Percentiles rank a stretch among this genome's conserved stretches.
phyloP scores from a whole-genome alignment of 2,113 vertebrate genomes.

The Aythya baeri region DNA sequence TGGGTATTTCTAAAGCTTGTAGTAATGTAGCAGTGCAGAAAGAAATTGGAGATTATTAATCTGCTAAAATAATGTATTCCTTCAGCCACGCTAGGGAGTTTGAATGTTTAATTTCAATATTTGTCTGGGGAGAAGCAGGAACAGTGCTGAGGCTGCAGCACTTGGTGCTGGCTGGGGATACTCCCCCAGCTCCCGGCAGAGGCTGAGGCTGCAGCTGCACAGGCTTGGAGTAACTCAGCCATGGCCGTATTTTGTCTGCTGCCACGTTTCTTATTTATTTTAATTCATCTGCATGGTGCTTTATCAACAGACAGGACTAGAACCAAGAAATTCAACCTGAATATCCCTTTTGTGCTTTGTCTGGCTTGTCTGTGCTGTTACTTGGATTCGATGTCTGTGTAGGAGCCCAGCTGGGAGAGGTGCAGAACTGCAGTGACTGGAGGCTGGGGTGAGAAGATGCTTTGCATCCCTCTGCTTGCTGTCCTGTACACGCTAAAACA shows the following conservation, averaged over 20 bases:
- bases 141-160: not conserved
- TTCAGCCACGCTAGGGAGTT: not conserved
- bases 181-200: not conserved
- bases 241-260: not conserved
- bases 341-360: not conserved
- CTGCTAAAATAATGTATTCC: not conserved
- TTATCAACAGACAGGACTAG: not conserved
- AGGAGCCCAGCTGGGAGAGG: not conserved
- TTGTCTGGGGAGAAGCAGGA: not conserved
- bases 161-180: not conserved
- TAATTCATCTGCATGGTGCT: not conserved
- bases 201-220: not conserved
- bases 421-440: not conserved
- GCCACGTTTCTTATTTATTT: not conserved
- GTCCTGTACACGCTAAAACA: not conserved
- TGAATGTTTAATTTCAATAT: not conserved
- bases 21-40: not conserved
- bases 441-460: not conserved
- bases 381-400: not conserved
- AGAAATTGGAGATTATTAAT: constrained; percentile 14
- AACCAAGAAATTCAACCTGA: not conserved
- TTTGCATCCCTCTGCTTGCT: not conserved
- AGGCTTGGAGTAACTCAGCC: not conserved
- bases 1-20: not conserved
- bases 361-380: not conserved